These are phyloP conservation scores for Congeria kusceri DNA, from an alignment of 2,888 invertebrate genomes.

Conservation along the genomic window DNA sequence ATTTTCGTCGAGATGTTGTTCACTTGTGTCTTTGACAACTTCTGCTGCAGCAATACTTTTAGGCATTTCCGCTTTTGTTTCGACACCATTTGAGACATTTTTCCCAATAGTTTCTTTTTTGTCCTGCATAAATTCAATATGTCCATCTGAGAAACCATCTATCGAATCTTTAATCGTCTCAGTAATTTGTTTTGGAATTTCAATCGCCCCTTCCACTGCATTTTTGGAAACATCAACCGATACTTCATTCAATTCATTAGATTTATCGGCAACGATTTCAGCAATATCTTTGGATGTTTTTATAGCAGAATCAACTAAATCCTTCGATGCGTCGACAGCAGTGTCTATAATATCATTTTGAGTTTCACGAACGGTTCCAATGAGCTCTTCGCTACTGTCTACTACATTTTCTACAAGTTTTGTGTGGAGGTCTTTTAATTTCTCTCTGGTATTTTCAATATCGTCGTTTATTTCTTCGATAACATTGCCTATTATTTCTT, in stretches of 20 bases:
- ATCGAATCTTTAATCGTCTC: neutral
- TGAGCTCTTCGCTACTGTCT: neutral
- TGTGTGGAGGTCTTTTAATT: neutral
- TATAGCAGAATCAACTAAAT: neutral
- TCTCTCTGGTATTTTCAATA: neutral
- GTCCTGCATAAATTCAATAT: neutral
- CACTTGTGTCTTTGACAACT: neutral
- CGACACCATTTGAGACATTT: neutral
- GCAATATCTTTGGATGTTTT: neutral
- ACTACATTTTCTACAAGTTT: neutral
- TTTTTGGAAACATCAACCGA: neutral
- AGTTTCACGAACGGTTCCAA: neutral
- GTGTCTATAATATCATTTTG: neutral
- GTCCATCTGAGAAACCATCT: neutral
- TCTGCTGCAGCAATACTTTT: conserved; percentile 1
- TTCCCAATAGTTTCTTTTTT: neutral
- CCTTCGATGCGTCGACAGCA: neutral
- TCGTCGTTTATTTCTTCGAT: neutral
- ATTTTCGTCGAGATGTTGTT: too few species aligned
- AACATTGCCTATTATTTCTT: neutral
- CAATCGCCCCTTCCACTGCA: neutral
- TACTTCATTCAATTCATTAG: neutral
- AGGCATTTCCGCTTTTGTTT: neutral
- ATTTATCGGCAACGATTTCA: neutral
- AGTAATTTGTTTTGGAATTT: neutral